These are phyloP conservation scores for Oncorhynchus kisutch DNA, from an alignment of 2,113 vertebrate genomes.

Conservation along the genomic window DNA sequence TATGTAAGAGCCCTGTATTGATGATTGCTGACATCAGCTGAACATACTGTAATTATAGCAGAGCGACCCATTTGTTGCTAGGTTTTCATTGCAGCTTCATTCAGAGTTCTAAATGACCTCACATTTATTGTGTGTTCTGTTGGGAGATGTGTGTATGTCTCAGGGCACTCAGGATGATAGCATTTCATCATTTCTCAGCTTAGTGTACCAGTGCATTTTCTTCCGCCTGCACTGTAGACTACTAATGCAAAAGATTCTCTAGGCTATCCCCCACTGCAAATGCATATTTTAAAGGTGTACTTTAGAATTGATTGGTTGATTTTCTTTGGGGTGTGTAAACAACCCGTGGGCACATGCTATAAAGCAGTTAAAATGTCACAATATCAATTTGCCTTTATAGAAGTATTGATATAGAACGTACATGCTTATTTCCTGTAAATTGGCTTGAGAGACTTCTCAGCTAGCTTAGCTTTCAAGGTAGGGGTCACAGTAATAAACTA, in stretches of 20 bases:
- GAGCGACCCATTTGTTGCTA: conserved; percentile 59
- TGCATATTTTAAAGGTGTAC: conserved; percentile 40
- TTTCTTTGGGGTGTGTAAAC: background rate
- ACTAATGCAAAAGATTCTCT: background rate
- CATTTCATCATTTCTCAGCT: conserved; percentile 42
- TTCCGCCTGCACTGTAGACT: background rate
- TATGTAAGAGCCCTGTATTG: conserved; percentile 47
- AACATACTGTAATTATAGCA: conserved; percentile 59
- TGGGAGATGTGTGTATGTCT: conserved; percentile 30
- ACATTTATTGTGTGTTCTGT: conserved; percentile 63
- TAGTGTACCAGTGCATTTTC: conserved; percentile 40
- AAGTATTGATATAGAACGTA: no score
- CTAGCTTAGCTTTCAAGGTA: background rate
- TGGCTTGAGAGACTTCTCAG: background rate
- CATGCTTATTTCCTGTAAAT: no score
- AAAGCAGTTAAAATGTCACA: no score
- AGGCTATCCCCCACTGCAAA: conserved; percentile 35
- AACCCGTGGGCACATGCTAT: no score
- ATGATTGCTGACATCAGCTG: conserved; percentile 68
- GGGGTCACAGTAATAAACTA: background rate
- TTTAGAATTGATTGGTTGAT: conserved; percentile 31
- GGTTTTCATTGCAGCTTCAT: conserved; percentile 56
- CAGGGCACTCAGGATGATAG: conserved; percentile 51
- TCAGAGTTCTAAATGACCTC: conserved; percentile 60
- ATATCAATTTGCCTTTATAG: no score